phyloP scores from a whole-genome alignment of 2,797 vertebrate genomes.

The Anguilla obscura region DNA sequence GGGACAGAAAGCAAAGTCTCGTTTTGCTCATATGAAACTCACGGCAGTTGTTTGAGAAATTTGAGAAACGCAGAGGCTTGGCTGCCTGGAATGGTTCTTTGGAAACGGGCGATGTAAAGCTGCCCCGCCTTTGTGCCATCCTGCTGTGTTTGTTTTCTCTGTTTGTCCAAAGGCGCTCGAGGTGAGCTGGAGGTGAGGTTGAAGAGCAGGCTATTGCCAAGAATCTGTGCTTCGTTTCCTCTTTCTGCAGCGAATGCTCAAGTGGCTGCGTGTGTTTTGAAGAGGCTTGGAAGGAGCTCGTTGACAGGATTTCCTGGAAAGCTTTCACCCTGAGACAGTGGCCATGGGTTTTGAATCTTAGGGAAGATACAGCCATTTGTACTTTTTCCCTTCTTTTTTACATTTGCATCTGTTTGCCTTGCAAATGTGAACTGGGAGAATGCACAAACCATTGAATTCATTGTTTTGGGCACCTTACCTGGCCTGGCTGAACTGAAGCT shows the following conservation, averaged over 20 bases:
- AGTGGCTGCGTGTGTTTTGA: conserved; percentile 17
- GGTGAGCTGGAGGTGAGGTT: conserved; percentile 40
- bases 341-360: background rate
- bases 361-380: background rate
- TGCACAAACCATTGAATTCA: background rate
- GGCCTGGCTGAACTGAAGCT: background rate
- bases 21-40: background rate
- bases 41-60: background rate
- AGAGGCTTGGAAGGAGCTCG: background rate
- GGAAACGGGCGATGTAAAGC: background rate
- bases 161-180: conserved; percentile 49
- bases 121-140: conserved; percentile 39
- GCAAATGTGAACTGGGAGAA: background rate
- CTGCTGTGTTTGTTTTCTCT: conserved; percentile 50
- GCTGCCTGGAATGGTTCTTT: conserved; percentile 29
- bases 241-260: background rate
- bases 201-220: conserved; percentile 31
- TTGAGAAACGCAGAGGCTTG: background rate
- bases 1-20: conserved; percentile 8
- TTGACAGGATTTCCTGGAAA: background rate
- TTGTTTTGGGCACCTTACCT: conserved; percentile 11
- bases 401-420: background rate
- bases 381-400: background rate
- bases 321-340: background rate
- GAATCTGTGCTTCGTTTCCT: conserved; percentile 49